Base-by-base conservation (phyloP, 1,140 invertebrate genomes). In the Formica exsecta region DNA sequence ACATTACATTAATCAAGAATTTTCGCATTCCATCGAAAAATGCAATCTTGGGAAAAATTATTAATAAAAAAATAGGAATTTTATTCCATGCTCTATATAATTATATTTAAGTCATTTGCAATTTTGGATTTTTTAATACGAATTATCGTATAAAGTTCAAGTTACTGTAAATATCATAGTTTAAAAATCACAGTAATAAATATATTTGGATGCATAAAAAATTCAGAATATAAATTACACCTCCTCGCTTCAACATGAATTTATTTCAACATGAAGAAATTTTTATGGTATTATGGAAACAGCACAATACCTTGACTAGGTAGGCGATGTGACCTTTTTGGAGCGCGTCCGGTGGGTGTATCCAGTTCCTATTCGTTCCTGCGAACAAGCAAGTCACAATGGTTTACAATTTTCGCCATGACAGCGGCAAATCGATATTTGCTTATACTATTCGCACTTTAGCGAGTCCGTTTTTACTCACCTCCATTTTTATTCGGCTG, bases 291-390 rank as follows among this genome's bases (percentile, higher is more conserved):
- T 51, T 51, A 51, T 38, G n/a, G 29, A 57, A 57, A 76, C 32
- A 59, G n/a, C 32, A 38, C 62, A 41, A n/a, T 96, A 99, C 98
- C 97, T 99, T 99, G 94, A 99, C 98, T 95, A 99, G 97, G 96
- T 99, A 99, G 57, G 98, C 98, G 88, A 99, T 98, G 93, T 99
- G 98, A 76, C 98, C 98, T 95, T 97, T 98, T 91, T 98, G 97
- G 7, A 99, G 96, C n/a, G 98, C 96, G 92, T 99, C 98, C 44
- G 98, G 98, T 83, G 98, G 97, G 95, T 99, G 99, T 91, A 99
- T 97, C 99, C 99, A 99, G 93, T 98, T 98, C 90, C 97, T 96
- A 92, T 85, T 93, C 51, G 94, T 93, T 85, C 94, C 95, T 95
- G 70, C 48, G 90, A 94, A 85, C 90, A 85, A 85, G 93, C 74